Evolutionary conservation across 2,113 vertebrate genomes (phyloP).

Genomic region (Melanostigma gelatinosum): DNA sequence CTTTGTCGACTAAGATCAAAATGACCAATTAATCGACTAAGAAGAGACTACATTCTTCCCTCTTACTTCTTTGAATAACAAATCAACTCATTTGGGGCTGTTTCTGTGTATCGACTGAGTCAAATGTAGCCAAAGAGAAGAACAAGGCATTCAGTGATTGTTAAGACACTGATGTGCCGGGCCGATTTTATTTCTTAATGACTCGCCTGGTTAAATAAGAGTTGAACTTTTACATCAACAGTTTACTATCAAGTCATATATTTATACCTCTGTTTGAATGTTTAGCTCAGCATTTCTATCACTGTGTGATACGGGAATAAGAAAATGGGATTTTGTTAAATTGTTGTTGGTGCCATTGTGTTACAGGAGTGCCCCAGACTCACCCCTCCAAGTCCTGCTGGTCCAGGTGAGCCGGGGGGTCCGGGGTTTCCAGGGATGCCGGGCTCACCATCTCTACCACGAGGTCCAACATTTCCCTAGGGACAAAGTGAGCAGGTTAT

Average conservation of each 20-base stretch:
- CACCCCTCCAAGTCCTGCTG: slow-evolving; percentile 90
- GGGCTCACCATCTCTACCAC: slow-evolving; percentile 94
- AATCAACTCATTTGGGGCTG: not conserved
- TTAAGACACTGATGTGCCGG: not conserved
- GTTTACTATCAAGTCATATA: not conserved
- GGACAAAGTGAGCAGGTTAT: slow-evolving; percentile 37
- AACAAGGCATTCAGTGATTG: not conserved
- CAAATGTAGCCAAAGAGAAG: not conserved
- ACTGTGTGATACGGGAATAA: not conserved
- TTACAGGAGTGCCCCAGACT: slow-evolving; percentile 68
- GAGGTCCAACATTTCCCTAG: slow-evolving; percentile 89
- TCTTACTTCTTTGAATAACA: not conserved
- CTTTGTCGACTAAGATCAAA: not conserved
- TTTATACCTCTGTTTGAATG: not conserved
- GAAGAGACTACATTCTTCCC: not conserved
- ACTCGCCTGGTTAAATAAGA: not conserved
- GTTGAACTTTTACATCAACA: not conserved
- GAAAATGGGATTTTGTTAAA: not conserved
- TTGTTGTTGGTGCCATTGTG: not conserved
- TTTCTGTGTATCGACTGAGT: not conserved
- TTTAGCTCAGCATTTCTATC: not conserved
- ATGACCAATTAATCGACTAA: not conserved
- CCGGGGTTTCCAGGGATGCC: slow-evolving; percentile 93
- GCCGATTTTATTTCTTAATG: not conserved
- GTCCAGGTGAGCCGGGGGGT: slow-evolving; percentile 84